Evolutionary conservation across 2,888 invertebrate genomes (phyloP).

Genomic region (Hedya salicella): DNA sequence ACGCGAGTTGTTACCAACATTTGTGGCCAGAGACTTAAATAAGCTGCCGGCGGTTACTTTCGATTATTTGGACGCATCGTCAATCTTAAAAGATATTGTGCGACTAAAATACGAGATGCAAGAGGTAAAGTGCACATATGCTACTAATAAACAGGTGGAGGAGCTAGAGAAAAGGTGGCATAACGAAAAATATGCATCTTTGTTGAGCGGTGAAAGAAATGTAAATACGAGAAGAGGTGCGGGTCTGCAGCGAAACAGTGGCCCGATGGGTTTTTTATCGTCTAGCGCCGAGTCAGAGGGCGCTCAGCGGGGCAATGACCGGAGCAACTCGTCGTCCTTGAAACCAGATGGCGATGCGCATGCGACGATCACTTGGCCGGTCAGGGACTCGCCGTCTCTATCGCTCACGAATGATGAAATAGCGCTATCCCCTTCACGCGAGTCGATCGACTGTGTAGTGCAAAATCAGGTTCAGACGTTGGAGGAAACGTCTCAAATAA

Average conservation of each 20-base stretch:
- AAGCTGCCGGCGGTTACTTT: slow-evolving; percentile 14
- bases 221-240: slow-evolving; percentile 7
- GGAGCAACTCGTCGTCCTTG: background rate
- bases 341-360: no score
- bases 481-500: no score
- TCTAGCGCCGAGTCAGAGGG: background rate
- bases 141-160: slow-evolving; percentile 2
- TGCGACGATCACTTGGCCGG: background rate
- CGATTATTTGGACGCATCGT: slow-evolving; percentile 11
- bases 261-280: slow-evolving; percentile 16
- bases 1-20: background rate
- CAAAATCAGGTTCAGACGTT: no score
- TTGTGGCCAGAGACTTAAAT: slow-evolving; percentile 12
- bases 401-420: background rate
- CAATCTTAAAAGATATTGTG: background rate
- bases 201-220: background rate
- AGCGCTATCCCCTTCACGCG: no score
- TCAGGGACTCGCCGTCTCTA: background rate
- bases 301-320: background rate
- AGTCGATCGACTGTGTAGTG: no score
- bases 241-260: background rate
- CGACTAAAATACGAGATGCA: slow-evolving; percentile 1
- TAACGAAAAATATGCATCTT: slow-evolving; percentile 4
- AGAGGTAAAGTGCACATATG: slow-evolving; percentile 5
- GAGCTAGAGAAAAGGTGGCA: slow-evolving; percentile 1